These are phyloP conservation scores for Ciconia stormi DNA, from an alignment of 2,113 vertebrate species.

Conservation along the genomic window DNA sequence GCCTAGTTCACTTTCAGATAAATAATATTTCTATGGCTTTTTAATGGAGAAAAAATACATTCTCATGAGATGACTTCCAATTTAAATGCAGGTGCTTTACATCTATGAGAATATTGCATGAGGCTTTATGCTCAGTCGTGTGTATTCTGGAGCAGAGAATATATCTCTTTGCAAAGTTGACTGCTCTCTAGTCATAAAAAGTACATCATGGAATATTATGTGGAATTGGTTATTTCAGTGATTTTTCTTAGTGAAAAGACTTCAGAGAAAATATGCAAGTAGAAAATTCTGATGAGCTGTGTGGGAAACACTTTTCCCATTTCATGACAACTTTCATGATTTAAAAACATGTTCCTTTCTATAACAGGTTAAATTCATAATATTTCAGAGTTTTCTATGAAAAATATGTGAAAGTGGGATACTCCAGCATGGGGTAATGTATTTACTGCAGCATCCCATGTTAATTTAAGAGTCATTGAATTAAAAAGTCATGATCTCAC, in stretches of 20 bases:
- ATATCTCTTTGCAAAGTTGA: neutral
- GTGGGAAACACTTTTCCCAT: neutral
- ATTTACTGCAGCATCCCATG: constrained; percentile 38
- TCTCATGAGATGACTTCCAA: neutral
- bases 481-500: neutral
- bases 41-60: neutral
- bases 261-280: neutral
- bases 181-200: neutral
- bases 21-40: neutral
- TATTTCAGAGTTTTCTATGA: constrained; percentile 56
- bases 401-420: constrained; percentile 54
- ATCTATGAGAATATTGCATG: neutral
- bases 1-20: neutral
- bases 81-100: neutral
- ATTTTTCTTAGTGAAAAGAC: neutral
- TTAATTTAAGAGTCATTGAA: neutral
- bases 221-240: neutral
- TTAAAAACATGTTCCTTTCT: constrained; percentile 49
- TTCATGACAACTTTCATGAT: neutral
- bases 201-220: neutral
- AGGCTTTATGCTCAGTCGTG: neutral
- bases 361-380: constrained; percentile 47
- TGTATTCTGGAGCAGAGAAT: neutral
- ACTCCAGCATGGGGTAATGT: constrained; percentile 50
- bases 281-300: neutral